Evolutionary conservation across 2,888 invertebrate species (phyloP).

Genomic region (Ochropacha duplaris): DNA sequence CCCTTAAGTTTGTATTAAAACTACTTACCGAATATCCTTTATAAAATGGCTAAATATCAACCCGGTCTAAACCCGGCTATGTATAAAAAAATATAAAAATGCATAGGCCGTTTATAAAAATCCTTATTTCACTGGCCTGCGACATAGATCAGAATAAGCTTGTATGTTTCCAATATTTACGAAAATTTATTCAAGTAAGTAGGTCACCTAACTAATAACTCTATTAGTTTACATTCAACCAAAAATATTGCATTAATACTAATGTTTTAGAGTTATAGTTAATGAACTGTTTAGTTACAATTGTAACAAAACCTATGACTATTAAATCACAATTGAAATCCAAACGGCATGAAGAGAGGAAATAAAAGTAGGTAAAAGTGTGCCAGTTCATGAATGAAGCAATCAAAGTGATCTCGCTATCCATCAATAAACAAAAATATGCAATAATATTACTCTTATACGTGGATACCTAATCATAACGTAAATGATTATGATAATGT

Average conservation of each 20-base stretch:
- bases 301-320: conserved; percentile 65
- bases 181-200: background rate
- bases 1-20: too few species aligned
- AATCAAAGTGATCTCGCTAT: conserved; percentile 48
- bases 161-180: background rate
- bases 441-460: background rate
- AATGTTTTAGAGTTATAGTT: conserved; percentile 42
- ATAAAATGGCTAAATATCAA: too few species aligned
- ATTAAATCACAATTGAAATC: conserved; percentile 61
- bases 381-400: conserved; percentile 69
- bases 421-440: conserved; percentile 35
- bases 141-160: too few species aligned
- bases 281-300: conserved; percentile 78
- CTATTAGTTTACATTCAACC: conserved; percentile 44
- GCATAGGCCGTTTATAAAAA: too few species aligned
- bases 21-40: too few species aligned
- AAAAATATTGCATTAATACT: conserved; percentile 53
- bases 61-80: too few species aligned
- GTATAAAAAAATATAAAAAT: too few species aligned
- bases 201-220: too few species aligned
- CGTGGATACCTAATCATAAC: background rate
- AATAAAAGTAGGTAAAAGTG: conserved; percentile 62
- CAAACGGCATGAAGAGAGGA: conserved; percentile 60
- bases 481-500: background rate
- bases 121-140: too few species aligned